These are phyloP conservation scores for Temnothorax nylanderi DNA, from an alignment of 1,140 invertebrate genomes.

Conservation along the genomic window DNA sequence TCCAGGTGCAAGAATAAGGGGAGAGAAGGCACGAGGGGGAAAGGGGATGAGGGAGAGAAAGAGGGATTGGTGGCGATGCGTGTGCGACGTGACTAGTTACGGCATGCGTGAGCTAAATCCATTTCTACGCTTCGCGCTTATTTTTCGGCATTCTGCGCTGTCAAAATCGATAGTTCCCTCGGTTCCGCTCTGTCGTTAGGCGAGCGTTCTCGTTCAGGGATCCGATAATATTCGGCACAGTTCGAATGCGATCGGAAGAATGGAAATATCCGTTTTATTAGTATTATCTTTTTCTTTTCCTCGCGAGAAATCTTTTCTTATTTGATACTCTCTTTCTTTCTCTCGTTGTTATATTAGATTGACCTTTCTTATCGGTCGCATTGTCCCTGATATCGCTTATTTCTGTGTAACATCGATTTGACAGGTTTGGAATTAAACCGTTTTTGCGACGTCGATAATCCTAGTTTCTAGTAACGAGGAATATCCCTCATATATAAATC, in stretches of 20 bases:
- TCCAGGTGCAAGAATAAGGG: conserved; percentile 69
- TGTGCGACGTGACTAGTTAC: conserved; percentile 53
- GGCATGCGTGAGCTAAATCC: conserved; percentile 42
- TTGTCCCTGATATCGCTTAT: conserved; percentile 39
- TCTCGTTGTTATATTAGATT: conserved; percentile 26
- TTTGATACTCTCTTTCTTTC: neutral
- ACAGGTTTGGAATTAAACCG: neutral
- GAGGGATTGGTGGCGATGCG: conserved; percentile 3
- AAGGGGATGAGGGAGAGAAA: neutral
- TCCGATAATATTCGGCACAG: conserved; percentile 13
- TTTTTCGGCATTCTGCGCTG: neutral
- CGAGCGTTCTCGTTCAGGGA: neutral
- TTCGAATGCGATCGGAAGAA: conserved; percentile 3
- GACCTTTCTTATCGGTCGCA: conserved; percentile 17
- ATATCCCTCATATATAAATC: neutral
- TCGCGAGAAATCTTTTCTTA: neutral
- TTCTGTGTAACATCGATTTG: conserved; percentile 8
- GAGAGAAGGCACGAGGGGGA: neutral
- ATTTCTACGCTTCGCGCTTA: conserved; percentile 14
- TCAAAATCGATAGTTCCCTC: conserved; percentile 30
- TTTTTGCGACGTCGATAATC: neutral
- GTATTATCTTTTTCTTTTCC: neutral
- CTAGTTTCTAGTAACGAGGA: neutral
- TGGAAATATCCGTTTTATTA: conserved; percentile 24
- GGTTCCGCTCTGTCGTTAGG: neutral